A percentile compares a stretch with the other conserved stretches of the same genome.
Conservation (phyloP, 2,888 invertebrate genomes). For the Hanleya hanleyi region DNA sequence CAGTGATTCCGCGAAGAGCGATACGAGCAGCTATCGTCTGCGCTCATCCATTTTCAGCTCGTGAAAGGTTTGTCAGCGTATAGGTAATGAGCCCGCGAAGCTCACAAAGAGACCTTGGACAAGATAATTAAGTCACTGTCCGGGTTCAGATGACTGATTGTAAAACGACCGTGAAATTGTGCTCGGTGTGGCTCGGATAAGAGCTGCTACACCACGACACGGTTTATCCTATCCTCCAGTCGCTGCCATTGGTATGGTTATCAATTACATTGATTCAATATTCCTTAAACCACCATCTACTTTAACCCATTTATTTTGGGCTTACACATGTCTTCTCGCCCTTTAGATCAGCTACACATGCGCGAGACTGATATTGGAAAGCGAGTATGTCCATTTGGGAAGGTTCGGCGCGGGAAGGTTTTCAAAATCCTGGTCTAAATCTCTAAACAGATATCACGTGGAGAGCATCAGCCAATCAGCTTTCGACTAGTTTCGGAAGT, state of each 20-base stretch:
- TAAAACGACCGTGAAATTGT: constrained; percentile 5
- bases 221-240: background rate
- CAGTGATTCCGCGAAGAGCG: background rate
- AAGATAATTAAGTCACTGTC: background rate
- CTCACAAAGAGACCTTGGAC: background rate
- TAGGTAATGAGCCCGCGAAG: background rate
- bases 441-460: too few relatives aligned
- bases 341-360: too few relatives aligned
- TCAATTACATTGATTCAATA: constrained; percentile 4
- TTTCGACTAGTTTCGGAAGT: too few relatives aligned
- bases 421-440: too few relatives aligned
- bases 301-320: too few relatives aligned
- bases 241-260: background rate
- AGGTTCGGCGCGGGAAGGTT: too few relatives aligned
- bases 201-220: background rate
- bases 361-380: too few relatives aligned
- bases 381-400: too few relatives aligned
- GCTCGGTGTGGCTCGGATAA: background rate
- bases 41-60: background rate
- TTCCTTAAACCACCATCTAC: too few relatives aligned
- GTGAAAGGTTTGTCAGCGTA: background rate
- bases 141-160: background rate
- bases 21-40: background rate
- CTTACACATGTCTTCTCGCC: too few relatives aligned
- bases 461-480: too few relatives aligned